Conservation (phyloP, 2,797 vertebrate species). For the Threskiornis aethiopicus region DNA sequence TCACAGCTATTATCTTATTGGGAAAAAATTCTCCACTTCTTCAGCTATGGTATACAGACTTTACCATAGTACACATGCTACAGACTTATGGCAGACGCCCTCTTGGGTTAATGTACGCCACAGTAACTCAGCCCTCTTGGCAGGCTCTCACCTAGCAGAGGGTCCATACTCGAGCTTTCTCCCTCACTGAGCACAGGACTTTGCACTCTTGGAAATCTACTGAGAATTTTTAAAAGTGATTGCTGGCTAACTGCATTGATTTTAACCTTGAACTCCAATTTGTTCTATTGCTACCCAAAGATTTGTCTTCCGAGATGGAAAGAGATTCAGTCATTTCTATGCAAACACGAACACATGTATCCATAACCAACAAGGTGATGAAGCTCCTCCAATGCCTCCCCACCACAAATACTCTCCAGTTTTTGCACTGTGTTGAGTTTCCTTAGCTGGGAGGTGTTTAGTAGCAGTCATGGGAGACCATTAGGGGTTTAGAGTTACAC, state of each 20-base stretch:
- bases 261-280: not conserved
- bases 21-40: not conserved
- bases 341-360: fast-evolving
- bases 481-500: not conserved
- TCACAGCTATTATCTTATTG: not conserved
- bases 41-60: not conserved
- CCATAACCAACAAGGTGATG: not conserved
- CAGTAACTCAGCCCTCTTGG: not conserved
- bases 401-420: not conserved
- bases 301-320: not conserved
- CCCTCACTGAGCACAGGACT: not conserved
- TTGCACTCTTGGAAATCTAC: not conserved
- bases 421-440: not conserved
- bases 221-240: fast-evolving
- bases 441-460: not conserved
- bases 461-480: not conserved
- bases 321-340: not conserved
- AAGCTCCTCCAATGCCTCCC: not conserved
- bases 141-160: not conserved
- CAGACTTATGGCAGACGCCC: not conserved
- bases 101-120: not conserved
- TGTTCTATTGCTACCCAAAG: not conserved
- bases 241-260: not conserved
- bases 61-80: not conserved
- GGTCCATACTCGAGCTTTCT: not conserved